Evolutionary conservation across 2,797 vertebrate genomes (phyloP), one percentile per base, ranked within the genome.

Genomic region (Neopelma chrysocephalum): DNA sequence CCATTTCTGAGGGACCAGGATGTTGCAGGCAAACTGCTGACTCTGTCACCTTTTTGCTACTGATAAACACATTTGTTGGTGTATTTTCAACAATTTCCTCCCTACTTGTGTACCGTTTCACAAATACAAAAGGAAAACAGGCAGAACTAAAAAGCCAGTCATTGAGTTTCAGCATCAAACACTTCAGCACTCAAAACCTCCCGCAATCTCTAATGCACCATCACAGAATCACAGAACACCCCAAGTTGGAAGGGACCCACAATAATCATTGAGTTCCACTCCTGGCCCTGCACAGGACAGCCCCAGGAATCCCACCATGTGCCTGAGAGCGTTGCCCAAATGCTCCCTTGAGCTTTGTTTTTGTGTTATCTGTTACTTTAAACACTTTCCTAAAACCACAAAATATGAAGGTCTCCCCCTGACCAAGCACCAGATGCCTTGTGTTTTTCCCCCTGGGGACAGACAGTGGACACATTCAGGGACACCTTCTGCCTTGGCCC

Each of bases 341-440:
- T 1, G 23, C 36, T 17, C 57, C 43, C 4, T 4, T 4, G 43
- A 11, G 20, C 42, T 56, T 34, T 62, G 21, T 1, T 69, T 61
- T 11, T 17, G 18, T 10, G 2, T 0, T 16, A 6, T 5, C 9
- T 11, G 4, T 25, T 32, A 20, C 58, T n/a, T 42, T 0, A 20
- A 34, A 34, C 12, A 6, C 29, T 50, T 57, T 17, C 21, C 58
- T 32, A 32, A 57, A 78, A 2, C 14, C 3, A 12, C 0, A 4
- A 21, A 43, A 40, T 15, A 43, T 2, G 34, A 29, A 32, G 10
- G 45, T 40, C 12, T 61, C 45, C 29, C 21, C 22, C 16, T 19
- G 25, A n/a, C 11, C 10, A 10, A 5, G 38, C 3, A 14, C 13
- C 4, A 2, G 34, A 4, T 7, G 3, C 19, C 19, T 5, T 0